Evolutionary conservation across 2,797 vertebrate genomes (phyloP), one percentile per base, ranked within the genome.

Genomic region (Ciconia nigra): DNA sequence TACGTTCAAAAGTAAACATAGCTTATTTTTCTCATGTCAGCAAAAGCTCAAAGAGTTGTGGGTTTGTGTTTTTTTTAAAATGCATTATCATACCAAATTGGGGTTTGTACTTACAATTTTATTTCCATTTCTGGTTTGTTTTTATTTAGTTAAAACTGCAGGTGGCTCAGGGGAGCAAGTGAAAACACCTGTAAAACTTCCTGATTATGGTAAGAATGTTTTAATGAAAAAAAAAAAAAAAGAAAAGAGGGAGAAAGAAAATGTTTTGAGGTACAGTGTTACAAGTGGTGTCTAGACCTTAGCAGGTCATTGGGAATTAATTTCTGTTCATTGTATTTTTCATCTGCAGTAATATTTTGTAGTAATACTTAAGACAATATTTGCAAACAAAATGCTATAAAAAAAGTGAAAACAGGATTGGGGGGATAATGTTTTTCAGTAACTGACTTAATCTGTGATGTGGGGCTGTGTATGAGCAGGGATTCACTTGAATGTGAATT

Each of bases 191-290:
- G 16, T 41, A 51, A 85, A 77, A 70, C 76, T 94, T 91, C 90
- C 90, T 69, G 69, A 78, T 90, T 74, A 72, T 47, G 65, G 96
- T 96, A 92, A 97, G 92, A 88, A 61, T 79, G 18, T 55, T 55
- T 81, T 89, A 81, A 77, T 62, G 8, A 1, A 28, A 49, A 15
- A 37, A 11, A 15, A 37, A 11, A 35, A 65, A 33, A 51, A 26
- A 41, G 17, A n/a, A 19, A 17, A 5, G 3, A 5, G 5, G 5
- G 28, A 46, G n/a, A 49, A 73, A 52, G 35, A 47, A 71, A 80
- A 47, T 47, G 4, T 57, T 19, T 71, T 76, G 59, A 15, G 20
- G 10, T 58, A 47, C 18, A 28, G 3, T 71, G 26, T 67, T 61
- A 22, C 18, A 87, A 71, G 16, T 79, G 35, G 24, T 59, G 31